Base-by-base conservation (phyloP, 2,888 invertebrate species). In the Mechanitis messenoides region DNA sequence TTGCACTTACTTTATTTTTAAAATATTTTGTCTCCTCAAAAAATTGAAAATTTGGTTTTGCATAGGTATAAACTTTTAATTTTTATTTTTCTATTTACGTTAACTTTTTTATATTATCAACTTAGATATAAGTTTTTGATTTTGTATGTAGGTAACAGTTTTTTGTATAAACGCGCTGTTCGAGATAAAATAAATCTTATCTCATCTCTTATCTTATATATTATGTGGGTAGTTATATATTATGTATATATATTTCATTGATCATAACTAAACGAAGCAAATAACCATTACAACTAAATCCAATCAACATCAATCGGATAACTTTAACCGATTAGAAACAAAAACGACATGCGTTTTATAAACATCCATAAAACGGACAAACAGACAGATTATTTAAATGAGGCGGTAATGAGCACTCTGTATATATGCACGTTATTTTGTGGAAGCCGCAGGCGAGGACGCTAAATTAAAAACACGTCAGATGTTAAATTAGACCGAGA, bases 381-480 rank as follows among this genome's bases (percentile, higher is more conserved):
- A 68, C 62, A 65, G 54, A 55, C 59, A 33, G 60, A 46, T 67
- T 71, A 73, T 73, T 83, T 83, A 87, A 86, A 87, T 87, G 85
- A 85, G 85, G 56, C 63, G 72, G 80, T 87, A 87, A 87, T 87
- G 87, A 87, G 85, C 70, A 73, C 56, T 45, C 28, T 56, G 53
- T 31, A 33, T 45, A 67, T 76, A 78, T 78, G 74, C 73, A 70
- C 74, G 75, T 78, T 76, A 79, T 78, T 76, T 79, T 73, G 75
- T 87, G 81, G 88, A 85, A 83, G 89, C 88, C 89, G 84, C 88
- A 71, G 90, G 89, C 89, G 79, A 77, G 75, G 79, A 78, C 81
- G 87, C 84, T 90, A 90, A 90, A 90, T 90, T 90, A 89, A 90
- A 90, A 90, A 89, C 86, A 89, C 87, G 90, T 89, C 90, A 89